Conservation (phyloP, 1,140 invertebrate species). For the Penaeus vannamei region DNA sequence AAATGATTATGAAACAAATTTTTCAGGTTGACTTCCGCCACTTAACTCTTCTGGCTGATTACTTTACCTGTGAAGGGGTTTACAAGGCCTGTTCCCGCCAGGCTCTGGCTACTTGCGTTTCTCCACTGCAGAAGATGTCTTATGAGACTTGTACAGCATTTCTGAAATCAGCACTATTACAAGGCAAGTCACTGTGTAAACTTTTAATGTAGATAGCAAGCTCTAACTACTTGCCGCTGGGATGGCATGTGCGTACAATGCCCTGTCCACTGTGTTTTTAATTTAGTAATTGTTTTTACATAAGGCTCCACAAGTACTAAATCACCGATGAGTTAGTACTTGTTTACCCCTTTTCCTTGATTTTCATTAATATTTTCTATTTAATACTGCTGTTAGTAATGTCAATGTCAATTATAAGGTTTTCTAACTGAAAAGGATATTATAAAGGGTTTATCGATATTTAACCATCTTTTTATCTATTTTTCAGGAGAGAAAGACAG, state of each 20-base stretch:
- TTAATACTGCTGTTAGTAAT: no score
- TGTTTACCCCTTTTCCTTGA: no score
- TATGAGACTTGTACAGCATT: slow-evolving; percentile 95
- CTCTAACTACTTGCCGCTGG: not conserved
- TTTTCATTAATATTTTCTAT: no score
- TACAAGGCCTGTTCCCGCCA: slow-evolving; percentile 92
- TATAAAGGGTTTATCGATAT: not conserved
- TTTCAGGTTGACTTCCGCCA: slow-evolving; percentile 95
- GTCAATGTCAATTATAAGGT: no score
- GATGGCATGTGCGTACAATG: not conserved
- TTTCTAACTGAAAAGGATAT: no score
- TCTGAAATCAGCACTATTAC: slow-evolving; percentile 84
- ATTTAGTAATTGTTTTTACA: no score
- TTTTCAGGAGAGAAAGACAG: slow-evolving; percentile 79
- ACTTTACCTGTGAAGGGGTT: slow-evolving; percentile 95
- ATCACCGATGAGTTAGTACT: no score
- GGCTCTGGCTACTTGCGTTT: slow-evolving; percentile 89
- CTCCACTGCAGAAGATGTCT: slow-evolving; percentile 97
- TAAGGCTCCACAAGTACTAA: no score
- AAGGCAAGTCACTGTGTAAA: slow-evolving; percentile 70
- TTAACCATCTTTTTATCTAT: slow-evolving; percentile 32
- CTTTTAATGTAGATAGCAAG: not conserved
- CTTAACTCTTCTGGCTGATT: slow-evolving; percentile 93
- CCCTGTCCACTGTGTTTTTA: no score
- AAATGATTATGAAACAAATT: slow-evolving; percentile 70